Evolutionary conservation across 2,888 invertebrate species (phyloP).

Genomic region (Herminia tarsipennalis): DNA sequence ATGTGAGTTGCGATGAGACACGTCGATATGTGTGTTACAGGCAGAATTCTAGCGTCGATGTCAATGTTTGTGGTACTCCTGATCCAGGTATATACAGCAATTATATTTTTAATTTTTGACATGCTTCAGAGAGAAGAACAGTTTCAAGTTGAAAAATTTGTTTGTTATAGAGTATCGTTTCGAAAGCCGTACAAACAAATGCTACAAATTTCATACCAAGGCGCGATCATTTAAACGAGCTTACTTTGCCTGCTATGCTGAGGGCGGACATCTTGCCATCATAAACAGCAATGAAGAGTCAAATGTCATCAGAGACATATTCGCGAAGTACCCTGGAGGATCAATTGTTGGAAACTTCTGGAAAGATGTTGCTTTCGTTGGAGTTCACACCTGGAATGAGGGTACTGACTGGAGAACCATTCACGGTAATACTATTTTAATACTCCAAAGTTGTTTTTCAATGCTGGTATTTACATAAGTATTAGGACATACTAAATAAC

Average conservation of each 20-base stretch:
- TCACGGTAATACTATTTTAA: slow-evolving; percentile 42
- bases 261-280: slow-evolving; percentile 55
- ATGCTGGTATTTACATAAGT: too few relatives aligned
- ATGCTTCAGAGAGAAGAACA: background rate
- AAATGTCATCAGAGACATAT: slow-evolving; percentile 37
- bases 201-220: slow-evolving; percentile 59
- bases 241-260: slow-evolving; percentile 54
- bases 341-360: slow-evolving; percentile 25
- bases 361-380: slow-evolving; percentile 41
- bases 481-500: too few relatives aligned
- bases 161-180: slow-evolving; percentile 51
- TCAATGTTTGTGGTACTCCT: slow-evolving; percentile 45
- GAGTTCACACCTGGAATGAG: slow-evolving; percentile 50
- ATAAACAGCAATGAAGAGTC: slow-evolving; percentile 55
- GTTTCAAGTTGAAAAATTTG: too few relatives aligned
- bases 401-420: slow-evolving; percentile 50
- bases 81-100: slow-evolving; percentile 48
- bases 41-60: slow-evolving; percentile 5
- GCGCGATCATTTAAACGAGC: slow-evolving; percentile 54
- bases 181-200: slow-evolving; percentile 49
- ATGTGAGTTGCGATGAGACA: slow-evolving; percentile 2
- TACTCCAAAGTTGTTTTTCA: background rate
- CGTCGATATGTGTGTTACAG: slow-evolving; percentile 15
- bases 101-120: too few relatives aligned
- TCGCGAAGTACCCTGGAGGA: slow-evolving; percentile 31